Evolutionary conservation across 53 echinoderm and acorn worm genomes (phyloP), one percentile per base, ranked within the genome.

Genomic region (Astropecten irregularis): DNA sequence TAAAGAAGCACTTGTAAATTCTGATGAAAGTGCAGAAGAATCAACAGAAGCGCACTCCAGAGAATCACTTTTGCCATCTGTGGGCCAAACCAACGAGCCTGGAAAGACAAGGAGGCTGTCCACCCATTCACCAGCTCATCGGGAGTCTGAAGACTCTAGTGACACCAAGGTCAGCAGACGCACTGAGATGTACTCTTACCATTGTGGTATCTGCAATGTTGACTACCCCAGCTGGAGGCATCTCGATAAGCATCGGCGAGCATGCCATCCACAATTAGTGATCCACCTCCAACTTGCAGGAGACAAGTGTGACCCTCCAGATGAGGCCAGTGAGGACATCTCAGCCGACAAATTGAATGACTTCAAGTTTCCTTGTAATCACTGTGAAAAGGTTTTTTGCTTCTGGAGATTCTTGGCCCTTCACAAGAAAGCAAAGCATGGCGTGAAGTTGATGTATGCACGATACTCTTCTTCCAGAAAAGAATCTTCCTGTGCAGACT

Each of bases 341-440:
- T 9, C 40, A 9, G 48, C 56, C 2, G 79, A 79, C 35, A 61
- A 56, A 10, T 13, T 62, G 31, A 33, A 47, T 20, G 47, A 47
- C 42, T 8, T 42, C 11, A 32, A 79, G 47, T 62, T 79, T 26
- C 30, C 38, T 13, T 79, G 79, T 34, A 62, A 79, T n/a, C 6
- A 61, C 39, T 79, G 79, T 19, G 31, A 16, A 30, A 61, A 39
- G 61, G 63, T 79, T 4, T 79, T 79, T 32, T 32, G 44, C 5
- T 56, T 39, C 31, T 79, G 79, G 79, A 79, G 61, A 11, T 42
- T 30, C n/a, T 18, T 79, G n/a, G 22, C 22, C 0, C 61, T 79
- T 13, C 79, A 79, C 62, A 59, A 48, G 62, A 79, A 79, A 32
- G 44, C 20, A 27, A 79, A 61, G 61, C 79, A 79, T 79, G 16